A percentile compares a stretch with the other conserved stretches of the same genome.
phyloP scores from a whole-genome alignment of 2,888 invertebrate species.

The Euclidia mi region DNA sequence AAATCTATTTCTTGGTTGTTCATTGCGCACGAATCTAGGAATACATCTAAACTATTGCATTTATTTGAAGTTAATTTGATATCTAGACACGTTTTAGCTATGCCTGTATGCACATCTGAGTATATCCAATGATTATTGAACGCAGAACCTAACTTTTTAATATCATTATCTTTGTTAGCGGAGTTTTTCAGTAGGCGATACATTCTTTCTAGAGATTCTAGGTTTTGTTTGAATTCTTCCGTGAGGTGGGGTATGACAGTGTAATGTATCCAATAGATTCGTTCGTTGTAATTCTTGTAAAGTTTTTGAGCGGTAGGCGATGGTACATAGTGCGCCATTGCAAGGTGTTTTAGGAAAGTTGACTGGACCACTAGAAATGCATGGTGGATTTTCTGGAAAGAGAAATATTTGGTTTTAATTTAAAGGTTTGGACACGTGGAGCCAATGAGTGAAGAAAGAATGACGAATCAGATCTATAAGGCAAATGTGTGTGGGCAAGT shows the following conservation, averaged over 20 bases:
- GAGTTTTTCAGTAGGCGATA: conserved; percentile 81
- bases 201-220: conserved; percentile 78
- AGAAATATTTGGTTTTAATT: too few species aligned
- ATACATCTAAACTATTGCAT: conserved; percentile 78
- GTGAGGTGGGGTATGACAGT: conserved; percentile 68
- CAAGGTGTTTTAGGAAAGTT: conserved; percentile 79
- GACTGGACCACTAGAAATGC: conserved; percentile 85
- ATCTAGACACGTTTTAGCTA: conserved; percentile 78
- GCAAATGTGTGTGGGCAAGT: too few species aligned
- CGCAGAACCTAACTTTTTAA: conserved; percentile 71
- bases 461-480: too few species aligned
- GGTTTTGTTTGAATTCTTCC: conserved; percentile 72
- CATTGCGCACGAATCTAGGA: conserved; percentile 81
- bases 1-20: conserved; percentile 79
- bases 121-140: conserved; percentile 79
- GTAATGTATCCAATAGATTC: conserved; percentile 82
- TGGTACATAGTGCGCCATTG: conserved; percentile 77
- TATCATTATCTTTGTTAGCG: conserved; percentile 63
- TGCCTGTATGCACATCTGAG: conserved; percentile 81
- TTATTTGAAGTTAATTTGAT: conserved; percentile 78
- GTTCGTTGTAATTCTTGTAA: conserved; percentile 83
- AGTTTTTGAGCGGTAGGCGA: conserved; percentile 58
- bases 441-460: too few species aligned
- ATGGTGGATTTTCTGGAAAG: conserved; percentile 84
- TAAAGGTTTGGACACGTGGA: too few species aligned